Evolutionary conservation across 2,113 vertebrate species (phyloP).

Genomic region (Phalacrocorax carbo): DNA sequence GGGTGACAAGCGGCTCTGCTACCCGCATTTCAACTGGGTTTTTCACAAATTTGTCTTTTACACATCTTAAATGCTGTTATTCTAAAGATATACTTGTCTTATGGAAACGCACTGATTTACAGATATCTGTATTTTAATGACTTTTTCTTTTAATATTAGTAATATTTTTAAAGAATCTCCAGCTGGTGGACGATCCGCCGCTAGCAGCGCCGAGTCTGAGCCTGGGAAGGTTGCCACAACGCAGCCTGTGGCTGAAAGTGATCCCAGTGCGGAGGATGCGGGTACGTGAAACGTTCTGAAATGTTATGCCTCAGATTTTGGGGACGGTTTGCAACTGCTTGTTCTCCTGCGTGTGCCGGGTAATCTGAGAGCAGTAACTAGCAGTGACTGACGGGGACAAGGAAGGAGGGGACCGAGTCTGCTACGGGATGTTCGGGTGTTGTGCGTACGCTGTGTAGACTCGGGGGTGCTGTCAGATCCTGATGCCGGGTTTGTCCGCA

Average conservation of each 20-base stretch:
- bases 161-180: slow-evolving; percentile 20
- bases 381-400: neutral
- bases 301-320: neutral
- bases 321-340: neutral
- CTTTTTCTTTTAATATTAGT: neutral
- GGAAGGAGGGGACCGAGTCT: neutral
- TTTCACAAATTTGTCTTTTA: neutral
- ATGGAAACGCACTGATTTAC: neutral
- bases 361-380: too few species aligned
- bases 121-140: neutral
- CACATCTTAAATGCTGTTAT: neutral
- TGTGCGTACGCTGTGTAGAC: neutral
- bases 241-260: neutral
- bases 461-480: neutral
- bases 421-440: neutral
- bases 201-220: neutral
- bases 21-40: neutral
- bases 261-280: neutral
- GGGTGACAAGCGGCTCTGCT: neutral
- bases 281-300: neutral
- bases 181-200: neutral
- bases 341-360: neutral
- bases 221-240: neutral
- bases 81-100: neutral
- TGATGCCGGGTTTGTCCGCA: neutral